phyloP scores from a whole-genome alignment of 1,140 invertebrate genomes.

The Ceratosolen fusciceps region DNA sequence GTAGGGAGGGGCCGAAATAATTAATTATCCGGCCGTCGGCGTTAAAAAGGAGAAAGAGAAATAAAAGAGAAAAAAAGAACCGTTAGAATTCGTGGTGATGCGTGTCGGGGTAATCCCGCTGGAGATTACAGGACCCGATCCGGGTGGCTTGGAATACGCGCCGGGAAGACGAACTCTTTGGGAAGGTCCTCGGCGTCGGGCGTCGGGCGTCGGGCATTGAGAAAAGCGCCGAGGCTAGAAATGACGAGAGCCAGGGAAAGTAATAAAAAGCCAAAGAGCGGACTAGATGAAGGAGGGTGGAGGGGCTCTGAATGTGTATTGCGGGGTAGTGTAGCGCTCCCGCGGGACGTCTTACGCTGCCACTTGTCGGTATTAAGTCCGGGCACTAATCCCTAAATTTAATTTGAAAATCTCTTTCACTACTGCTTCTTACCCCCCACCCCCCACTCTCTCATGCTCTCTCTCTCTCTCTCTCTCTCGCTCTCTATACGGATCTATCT shows the following conservation, averaged over 20 bases:
- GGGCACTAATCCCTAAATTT: conserved; percentile 72
- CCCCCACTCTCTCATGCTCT: neutral
- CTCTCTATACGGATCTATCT: neutral
- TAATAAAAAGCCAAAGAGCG: conserved; percentile 7
- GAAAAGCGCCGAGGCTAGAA: neutral
- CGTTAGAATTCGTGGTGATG: no score
- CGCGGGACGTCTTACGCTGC: conserved; percentile 67
- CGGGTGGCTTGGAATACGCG: no score
- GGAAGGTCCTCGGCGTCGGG: no score
- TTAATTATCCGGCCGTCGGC: neutral
- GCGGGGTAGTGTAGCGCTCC: conserved; percentile 63
- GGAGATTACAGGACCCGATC: neutral
- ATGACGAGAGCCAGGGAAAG: neutral
- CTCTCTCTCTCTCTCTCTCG: neutral
- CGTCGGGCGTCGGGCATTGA: no score
- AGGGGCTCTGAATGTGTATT: conserved; percentile 45
- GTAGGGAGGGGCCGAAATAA: neutral
- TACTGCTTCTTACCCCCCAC: conserved; percentile 9
- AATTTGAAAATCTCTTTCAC: conserved; percentile 72
- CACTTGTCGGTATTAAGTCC: conserved; percentile 71
- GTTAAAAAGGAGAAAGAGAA: neutral
- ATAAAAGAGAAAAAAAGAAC: neutral
- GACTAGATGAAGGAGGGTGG: neutral
- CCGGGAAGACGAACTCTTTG: no score
- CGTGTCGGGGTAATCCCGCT: neutral